Base-by-base conservation (phyloP, 2,888 invertebrate species). In the Phoronis australis region DNA sequence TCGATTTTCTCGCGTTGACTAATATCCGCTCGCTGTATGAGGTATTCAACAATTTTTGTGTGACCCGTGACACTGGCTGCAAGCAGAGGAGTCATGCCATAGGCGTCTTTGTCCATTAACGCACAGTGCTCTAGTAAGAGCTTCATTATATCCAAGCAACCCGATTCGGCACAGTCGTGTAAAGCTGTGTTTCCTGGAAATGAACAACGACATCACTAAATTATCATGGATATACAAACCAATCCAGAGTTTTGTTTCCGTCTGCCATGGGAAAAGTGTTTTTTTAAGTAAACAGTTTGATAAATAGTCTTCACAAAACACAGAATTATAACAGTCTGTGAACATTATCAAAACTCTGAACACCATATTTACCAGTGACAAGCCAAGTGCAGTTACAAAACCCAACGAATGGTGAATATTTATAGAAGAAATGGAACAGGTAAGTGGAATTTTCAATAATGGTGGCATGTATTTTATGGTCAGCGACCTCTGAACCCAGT, bases 111-210 rank as follows among this genome's bases (percentile, higher is more conserved):
- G 71, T 91, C 90, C 88, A 96, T 92, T 39, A 84, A 84, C 15
- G 95, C 96, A 42, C 90, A 91, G 73, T 90, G 84, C 38, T 86
- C 84, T 31, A 97, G 79, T 54, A 97, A 82, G 75, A 95, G 81
- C 79, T 91, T 90, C 67, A 95, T 83, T 69, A 96, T 93, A 67
- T 90, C 90, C 57, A 95, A 80, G 37, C 90, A 92, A 4, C 96
- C 96, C 47, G 92, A 91, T 78, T 97, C 96, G 0, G 95, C 95
- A 73, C 95, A 94, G 72, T 97, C 96, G 79, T 97, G 96, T 31
- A 97, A 77, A n/a, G 96, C 96, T 6, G 96, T 96, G 78, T 96
- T 96, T 25, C 81, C 80, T 80, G 64, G 27, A 64, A 59, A 3
- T 42, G 2, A 42, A 26, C 26, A 37, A 42, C 41, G 1, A 44